phyloP scores from a whole-genome alignment of 1,140 invertebrate genomes.

The Papilio xuthus region DNA sequence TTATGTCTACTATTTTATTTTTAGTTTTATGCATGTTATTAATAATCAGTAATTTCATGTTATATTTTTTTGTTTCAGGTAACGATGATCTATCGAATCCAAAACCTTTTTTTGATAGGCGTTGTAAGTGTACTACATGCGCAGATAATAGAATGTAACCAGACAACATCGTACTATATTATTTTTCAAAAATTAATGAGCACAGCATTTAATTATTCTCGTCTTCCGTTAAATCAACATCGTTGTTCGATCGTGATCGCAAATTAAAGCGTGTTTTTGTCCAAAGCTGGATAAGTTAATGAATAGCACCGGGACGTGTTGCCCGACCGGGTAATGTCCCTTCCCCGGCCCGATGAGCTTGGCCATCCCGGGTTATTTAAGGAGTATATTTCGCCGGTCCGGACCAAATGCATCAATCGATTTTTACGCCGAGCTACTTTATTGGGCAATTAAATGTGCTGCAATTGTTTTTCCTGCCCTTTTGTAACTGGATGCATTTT shows the following conservation, averaged over 20 bases:
- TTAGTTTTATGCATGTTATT: not conserved
- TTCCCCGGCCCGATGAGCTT: conserved; percentile 46
- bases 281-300: conserved; percentile 49
- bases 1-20: not conserved
- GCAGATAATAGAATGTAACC: no score
- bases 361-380: conserved; percentile 54
- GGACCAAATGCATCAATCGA: conserved; percentile 42
- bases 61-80: not conserved
- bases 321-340: conserved; percentile 44
- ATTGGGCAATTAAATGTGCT: conserved; percentile 56
- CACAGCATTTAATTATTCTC: not conserved
- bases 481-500: conserved; percentile 1
- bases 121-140: no score
- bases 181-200: not conserved
- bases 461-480: conserved; percentile 50
- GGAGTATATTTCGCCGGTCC: conserved; percentile 51
- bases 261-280: conserved; percentile 54
- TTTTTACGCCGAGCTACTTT: conserved; percentile 45
- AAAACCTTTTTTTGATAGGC: no score
- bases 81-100: not conserved
- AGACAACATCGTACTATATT: no score
- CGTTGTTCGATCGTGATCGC: conserved; percentile 41
- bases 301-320: conserved; percentile 48
- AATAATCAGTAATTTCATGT: not conserved
- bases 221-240: conserved; percentile 5